Base-by-base conservation (phyloP, 2,113 vertebrate species). In the Rhea pennata region DNA sequence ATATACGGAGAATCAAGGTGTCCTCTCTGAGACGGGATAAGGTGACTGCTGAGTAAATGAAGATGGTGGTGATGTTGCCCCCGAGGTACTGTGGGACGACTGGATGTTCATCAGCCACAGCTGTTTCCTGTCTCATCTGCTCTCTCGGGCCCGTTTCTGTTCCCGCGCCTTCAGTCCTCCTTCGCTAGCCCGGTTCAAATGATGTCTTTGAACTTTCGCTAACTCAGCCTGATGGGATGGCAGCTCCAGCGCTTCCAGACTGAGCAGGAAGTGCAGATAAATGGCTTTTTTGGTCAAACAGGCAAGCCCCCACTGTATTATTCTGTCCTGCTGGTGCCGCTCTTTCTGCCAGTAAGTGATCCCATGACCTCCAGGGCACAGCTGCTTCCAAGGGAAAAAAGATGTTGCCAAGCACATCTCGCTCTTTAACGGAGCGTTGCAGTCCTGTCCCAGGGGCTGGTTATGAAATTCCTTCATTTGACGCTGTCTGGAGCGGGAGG, bases 161-260 rank as follows among this genome's bases (percentile, higher is more conserved):
- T 98, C 94, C 96, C 96, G 95, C 94, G 92, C 93, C 81, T 90
- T 85, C 89, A 94, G 88, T 82, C 81, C 87, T 95, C 39, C 66
- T 70, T 66, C 44, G 64, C 72, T 90, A 58, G 27, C 40, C 40
- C 86, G 46, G 81, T 97, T 97, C 94, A 94, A 76, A 95, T 79
- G 83, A 85, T 93, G 93, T 79, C 90, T 97, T 97, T 98, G 96
- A 98, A 97, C 95, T 97, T 87, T 4, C 66, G 62, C 80, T 72
- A 82, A 88, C 90, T 91, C 70, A 92, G 51, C 39, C 90, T 36
- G 31, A 86, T 95, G 93, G 33, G 33, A 87, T 95, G 93, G 90
- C 58, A 90, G 95, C 87, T 90, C 93, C 69, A 93, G 90, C 80
- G 85, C 46, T 48, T 83, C 85, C 75, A 59, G 58, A 69, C 79